Base-by-base conservation (phyloP, 2,888 invertebrate genomes). In the Ectemnius continuus region DNA sequence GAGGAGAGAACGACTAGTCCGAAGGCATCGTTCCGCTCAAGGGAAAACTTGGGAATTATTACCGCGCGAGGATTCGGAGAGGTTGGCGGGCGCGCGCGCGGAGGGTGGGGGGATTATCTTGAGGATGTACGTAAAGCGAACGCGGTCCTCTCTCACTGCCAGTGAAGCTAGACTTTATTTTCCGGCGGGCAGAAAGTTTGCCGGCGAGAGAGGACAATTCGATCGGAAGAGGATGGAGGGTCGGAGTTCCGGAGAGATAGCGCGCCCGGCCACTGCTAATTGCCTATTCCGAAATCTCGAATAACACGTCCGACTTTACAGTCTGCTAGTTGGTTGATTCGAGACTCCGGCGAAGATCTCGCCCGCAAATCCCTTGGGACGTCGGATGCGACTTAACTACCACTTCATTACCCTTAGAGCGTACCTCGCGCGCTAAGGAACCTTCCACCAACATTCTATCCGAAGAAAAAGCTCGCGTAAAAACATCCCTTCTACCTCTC, bases 351-450 rank as follows among this genome's bases (percentile, higher is more conserved):
- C 68, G 46, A 61, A 36, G 64, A 59, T 26, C 36, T 36, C 45
- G 59, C 61, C 75, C 75, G 68, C 73, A 57, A 75, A 75, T 65
- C 73, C 73, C 67, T 61, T 57, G 46, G 48, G 52, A 62, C 52
- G 59, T 60, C 63, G 68, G 68, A 67, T 67, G 58, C 47, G 71
- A 66, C 56, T 67, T 67, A 58, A 72, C 65, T 36, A 68, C 68
- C 60, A 65, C 61, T 73, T 73, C 61, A 62, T 69, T 73, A 75
- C 47, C 62, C 65, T 47, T 52, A 57, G 62, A 62, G 45, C 52
- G 0, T 16, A 36, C 5, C 52, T 52, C 16, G 36, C 36, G 36
- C 8, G 36, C 36, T 6, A 36, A 36, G 36, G 36, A 36, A 36
- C 0, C 11, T 36, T 11, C 36, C 36, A 36, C 36, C 1, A 8